These are phyloP conservation scores for Melikaiella ostensackeni DNA, from an alignment of 2,888 invertebrate species.

Conservation along the genomic window DNA sequence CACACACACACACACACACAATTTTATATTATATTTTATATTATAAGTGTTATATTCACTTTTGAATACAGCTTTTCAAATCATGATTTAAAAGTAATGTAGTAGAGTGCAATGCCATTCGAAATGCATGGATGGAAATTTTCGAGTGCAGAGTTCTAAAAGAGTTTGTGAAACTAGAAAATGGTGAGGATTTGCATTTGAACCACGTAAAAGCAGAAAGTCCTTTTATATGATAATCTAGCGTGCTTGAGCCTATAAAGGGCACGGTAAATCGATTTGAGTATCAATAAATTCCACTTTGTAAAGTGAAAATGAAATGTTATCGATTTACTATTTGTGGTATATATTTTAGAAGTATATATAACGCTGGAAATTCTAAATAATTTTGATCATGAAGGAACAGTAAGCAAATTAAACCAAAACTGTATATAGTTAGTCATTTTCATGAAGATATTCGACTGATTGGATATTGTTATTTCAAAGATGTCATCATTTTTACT, in stretches of 20 bases:
- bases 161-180: conserved; percentile 41
- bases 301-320: conserved; percentile 60
- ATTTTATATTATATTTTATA: no score
- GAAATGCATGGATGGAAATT: neutral
- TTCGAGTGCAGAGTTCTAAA: neutral
- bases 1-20: no score
- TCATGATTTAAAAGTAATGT: neutral
- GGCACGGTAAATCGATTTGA: conserved; percentile 64
- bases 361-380: no score
- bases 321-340: conserved; percentile 33
- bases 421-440: no score
- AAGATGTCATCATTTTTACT: no score
- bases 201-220: conserved; percentile 65
- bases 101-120: neutral
- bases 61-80: no score
- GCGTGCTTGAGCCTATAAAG: conserved; percentile 50
- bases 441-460: no score
- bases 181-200: conserved; percentile 64
- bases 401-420: no score
- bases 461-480: no score
- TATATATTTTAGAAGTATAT: no score
- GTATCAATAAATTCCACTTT: conserved; percentile 66
- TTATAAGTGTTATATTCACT: no score
- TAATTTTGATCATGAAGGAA: no score
- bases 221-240: conserved; percentile 69